A percentile compares a stretch with the other conserved stretches of the same genome.
Evolutionary conservation across 2,888 invertebrate genomes (phyloP).

Genomic region (Tenodera sinensis): DNA sequence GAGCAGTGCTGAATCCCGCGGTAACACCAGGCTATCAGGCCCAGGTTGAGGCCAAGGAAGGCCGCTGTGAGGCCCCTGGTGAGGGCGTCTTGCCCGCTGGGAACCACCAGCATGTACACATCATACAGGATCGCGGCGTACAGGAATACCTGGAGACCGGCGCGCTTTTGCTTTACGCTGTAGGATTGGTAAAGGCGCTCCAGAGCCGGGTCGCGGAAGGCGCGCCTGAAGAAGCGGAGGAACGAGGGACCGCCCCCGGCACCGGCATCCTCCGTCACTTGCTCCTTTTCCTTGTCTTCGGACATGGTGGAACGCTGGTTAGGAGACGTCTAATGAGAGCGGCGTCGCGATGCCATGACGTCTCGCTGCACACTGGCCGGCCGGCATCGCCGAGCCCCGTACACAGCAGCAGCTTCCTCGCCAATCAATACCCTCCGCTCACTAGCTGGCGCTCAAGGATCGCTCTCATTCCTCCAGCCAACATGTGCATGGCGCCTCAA

Average conservation of each 20-base stretch:
- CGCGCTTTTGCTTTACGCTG: slow-evolving; percentile 66
- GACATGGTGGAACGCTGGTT: not conserved
- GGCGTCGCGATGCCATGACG: not conserved
- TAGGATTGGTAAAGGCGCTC: slow-evolving; percentile 70
- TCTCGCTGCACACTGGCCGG: slow-evolving; percentile 6
- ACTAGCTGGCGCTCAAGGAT: not conserved
- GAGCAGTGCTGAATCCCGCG: slow-evolving; percentile 38
- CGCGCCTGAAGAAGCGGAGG: slow-evolving; percentile 40
- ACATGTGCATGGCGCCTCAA: too few relatives aligned
- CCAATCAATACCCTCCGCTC: slow-evolving; percentile 24
- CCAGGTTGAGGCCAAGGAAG: slow-evolving; percentile 43
- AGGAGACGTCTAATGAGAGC: not conserved
- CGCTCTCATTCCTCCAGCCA: not conserved
- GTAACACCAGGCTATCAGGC: slow-evolving; percentile 42
- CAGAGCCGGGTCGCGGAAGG: slow-evolving; percentile 59
- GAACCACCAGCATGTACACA: slow-evolving; percentile 56
- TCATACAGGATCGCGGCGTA: slow-evolving; percentile 64
- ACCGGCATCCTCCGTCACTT: not conserved
- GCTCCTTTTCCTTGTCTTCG: not conserved
- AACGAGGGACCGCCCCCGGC: not conserved
- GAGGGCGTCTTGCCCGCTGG: slow-evolving; percentile 48
- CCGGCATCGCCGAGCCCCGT: not conserved
- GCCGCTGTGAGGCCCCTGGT: slow-evolving; percentile 41
- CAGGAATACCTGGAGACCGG: slow-evolving; percentile 66
- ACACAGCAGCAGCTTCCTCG: not conserved